A percentile compares a stretch with the other conserved stretches of the same genome.
Conservation (phyloP, 2,797 vertebrate species). For the Brachymystax lenok region DNA sequence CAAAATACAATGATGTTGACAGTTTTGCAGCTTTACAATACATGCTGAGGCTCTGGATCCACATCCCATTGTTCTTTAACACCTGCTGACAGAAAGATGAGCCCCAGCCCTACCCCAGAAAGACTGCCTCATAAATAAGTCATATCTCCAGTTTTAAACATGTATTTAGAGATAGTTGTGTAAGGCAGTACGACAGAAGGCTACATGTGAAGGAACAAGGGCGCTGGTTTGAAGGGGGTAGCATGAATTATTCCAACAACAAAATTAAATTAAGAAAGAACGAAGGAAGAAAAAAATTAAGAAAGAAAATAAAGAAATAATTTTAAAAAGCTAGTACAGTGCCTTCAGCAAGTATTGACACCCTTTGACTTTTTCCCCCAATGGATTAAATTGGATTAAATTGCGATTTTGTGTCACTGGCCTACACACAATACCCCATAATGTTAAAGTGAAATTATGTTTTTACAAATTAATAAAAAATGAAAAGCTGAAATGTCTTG, state of each 20-base stretch:
- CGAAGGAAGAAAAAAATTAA: too few species aligned
- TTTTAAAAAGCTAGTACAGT: too few species aligned
- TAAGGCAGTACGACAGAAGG: constrained; percentile 34
- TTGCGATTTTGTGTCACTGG: too few species aligned
- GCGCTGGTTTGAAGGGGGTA: constrained; percentile 28
- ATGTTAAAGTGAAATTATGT: too few species aligned
- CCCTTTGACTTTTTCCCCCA: too few species aligned
- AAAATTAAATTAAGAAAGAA: background rate
- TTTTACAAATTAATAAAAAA: too few species aligned
- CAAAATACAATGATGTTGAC: constrained; percentile 25
- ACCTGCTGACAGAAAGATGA: constrained; percentile 43
- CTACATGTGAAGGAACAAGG: constrained; percentile 18
- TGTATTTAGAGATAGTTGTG: constrained; percentile 23
- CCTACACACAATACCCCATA: too few species aligned
- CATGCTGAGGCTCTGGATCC: constrained; percentile 9
- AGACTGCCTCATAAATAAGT: constrained; percentile 63
- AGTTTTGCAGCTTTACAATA: constrained; percentile 29
- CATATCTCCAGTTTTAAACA: constrained; percentile 29
- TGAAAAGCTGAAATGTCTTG: too few species aligned
- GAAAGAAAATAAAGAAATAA: too few species aligned
- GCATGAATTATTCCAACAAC: background rate
- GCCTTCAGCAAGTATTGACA: too few species aligned
- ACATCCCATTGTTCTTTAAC: constrained; percentile 43
- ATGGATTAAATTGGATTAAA: too few species aligned
- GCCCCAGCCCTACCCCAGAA: constrained; percentile 37